These are phyloP conservation scores for Erythrolamprus reginae DNA, from an alignment of 2,113 vertebrate species.

Conservation along the genomic window DNA sequence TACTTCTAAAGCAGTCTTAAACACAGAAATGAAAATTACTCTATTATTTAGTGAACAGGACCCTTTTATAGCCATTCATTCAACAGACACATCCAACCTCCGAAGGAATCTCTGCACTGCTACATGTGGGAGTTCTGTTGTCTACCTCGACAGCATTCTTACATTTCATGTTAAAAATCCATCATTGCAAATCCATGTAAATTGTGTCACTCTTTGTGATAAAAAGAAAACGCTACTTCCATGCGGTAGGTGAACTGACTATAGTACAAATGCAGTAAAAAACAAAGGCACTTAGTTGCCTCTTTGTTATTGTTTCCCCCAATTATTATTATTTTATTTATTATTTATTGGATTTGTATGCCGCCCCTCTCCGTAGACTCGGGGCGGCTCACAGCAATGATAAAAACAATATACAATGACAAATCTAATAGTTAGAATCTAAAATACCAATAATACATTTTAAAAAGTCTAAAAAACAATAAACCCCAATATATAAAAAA, in stretches of 20 bases:
- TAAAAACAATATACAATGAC: too few relatives aligned
- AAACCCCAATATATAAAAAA: too few relatives aligned
- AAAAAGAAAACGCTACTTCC: background rate
- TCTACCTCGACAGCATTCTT: background rate
- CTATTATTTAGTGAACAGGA: background rate
- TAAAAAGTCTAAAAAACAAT: too few relatives aligned
- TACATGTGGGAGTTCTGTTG: fast-evolving
- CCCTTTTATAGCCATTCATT: slow-evolving; percentile 8
- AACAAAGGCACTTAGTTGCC: background rate
- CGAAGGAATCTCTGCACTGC: slow-evolving; percentile 5
- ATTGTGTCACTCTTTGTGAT: background rate
- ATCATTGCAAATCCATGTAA: slow-evolving; percentile 11
- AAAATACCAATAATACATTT: too few relatives aligned
- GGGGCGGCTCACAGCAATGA: too few relatives aligned
- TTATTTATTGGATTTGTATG: too few relatives aligned
- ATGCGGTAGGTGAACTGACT: background rate
- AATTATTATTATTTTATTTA: too few relatives aligned
- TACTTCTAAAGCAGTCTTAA: background rate
- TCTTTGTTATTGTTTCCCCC: background rate
- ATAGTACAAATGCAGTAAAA: background rate
- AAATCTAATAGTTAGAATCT: too few relatives aligned
- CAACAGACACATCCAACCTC: background rate
- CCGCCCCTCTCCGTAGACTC: too few relatives aligned
- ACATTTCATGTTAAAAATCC: background rate
- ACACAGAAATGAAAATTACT: background rate